Percentiles rank a stretch among this genome's conserved stretches.
Conservation (phyloP, 2,888 invertebrate species). For the Heliconius cydno region DNA sequence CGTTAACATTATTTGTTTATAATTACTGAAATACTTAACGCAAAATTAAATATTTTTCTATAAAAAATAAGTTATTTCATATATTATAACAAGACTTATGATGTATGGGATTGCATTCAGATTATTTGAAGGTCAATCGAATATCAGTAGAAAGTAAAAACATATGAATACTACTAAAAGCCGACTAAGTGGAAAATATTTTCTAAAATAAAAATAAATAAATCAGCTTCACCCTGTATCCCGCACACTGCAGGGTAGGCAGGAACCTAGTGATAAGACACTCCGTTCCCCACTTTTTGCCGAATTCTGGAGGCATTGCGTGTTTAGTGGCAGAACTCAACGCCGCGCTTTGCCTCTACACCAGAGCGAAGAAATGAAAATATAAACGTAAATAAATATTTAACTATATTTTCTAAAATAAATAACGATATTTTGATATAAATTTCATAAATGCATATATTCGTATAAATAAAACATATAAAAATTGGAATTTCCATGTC, state of each 20-base stretch:
- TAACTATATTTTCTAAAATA: not conserved
- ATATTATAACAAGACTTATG: not conserved
- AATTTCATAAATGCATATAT: not conserved
- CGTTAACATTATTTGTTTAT: not conserved
- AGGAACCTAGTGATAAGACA: too few species aligned
- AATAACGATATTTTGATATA: not conserved
- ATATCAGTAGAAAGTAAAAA: not conserved
- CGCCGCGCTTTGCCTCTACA: too few species aligned
- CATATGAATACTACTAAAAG: not conserved
- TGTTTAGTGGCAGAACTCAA: too few species aligned
- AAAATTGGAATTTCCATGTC: not conserved
- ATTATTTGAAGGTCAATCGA: not conserved
- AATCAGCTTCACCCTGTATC: too few species aligned
- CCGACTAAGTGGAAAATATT: not conserved
- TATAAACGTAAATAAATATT: not conserved
- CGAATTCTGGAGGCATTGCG: too few species aligned
- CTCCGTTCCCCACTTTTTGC: too few species aligned
- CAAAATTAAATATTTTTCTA: too few species aligned
- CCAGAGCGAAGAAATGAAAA: too few species aligned
- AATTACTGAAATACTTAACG: too few species aligned
- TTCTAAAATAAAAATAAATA: not conserved
- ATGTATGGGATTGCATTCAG: not conserved
- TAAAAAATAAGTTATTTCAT: not conserved
- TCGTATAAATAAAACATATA: not conserved
- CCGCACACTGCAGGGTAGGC: too few species aligned